Conservation (phyloP, 1,140 invertebrate species). For the Ceratina japonica region DNA sequence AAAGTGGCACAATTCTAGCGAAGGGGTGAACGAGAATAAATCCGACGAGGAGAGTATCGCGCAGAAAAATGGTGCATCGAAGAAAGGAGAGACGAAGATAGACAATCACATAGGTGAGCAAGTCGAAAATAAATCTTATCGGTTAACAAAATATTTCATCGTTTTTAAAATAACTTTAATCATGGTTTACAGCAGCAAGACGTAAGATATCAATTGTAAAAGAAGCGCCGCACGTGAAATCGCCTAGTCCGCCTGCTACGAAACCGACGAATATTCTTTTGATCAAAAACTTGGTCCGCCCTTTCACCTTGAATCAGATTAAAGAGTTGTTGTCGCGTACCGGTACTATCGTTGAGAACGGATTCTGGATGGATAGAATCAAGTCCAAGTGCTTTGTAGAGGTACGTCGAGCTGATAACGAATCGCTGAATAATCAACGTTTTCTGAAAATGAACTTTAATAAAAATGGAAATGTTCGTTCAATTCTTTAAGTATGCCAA, state of each 20-base stretch:
- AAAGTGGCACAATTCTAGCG: constrained; percentile 68
- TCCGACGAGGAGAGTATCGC: constrained; percentile 61
- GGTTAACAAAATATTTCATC: background rate
- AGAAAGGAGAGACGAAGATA: constrained; percentile 66
- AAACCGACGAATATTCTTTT: constrained; percentile 89
- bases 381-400: constrained; percentile 97
- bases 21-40: constrained; percentile 65
- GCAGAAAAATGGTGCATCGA: constrained; percentile 64
- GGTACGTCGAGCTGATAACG: constrained; percentile 72
- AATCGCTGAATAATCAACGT: background rate
- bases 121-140: constrained; percentile 21
- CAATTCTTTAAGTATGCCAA: constrained; percentile 82
- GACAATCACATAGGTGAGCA: constrained; percentile 76
- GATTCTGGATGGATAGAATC: constrained; percentile 99
- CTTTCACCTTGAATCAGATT: constrained; percentile 95
- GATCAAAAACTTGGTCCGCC: constrained; percentile 95
- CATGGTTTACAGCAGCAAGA: constrained; percentile 63
- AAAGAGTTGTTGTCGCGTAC: constrained; percentile 94
- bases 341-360: constrained; percentile 92
- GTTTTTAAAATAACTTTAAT: constrained; percentile 17
- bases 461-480: background rate
- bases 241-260: constrained; percentile 89
- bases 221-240: constrained; percentile 81
- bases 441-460: background rate
- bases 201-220: constrained; percentile 87